Evolutionary conservation across 2,888 invertebrate genomes (phyloP).

Genomic region (Mimumesa dahlbomi): DNA sequence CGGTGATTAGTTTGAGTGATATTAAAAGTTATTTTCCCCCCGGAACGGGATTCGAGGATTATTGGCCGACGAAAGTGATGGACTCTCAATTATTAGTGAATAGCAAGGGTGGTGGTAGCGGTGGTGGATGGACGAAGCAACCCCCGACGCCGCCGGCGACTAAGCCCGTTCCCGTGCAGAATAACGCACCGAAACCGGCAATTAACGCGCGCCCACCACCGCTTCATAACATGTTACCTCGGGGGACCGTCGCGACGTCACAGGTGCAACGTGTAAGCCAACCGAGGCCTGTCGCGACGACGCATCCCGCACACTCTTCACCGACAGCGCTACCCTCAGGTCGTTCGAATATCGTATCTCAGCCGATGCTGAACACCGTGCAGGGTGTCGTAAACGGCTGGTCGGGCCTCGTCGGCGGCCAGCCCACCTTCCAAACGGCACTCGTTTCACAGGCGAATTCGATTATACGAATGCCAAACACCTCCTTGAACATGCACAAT

Average conservation of each 20-base stretch:
- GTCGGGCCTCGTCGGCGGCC: conserved; percentile 80
- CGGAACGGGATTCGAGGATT: conserved; percentile 94
- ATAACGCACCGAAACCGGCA: conserved; percentile 70
- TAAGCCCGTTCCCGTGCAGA: conserved; percentile 72
- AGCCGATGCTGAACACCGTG: conserved; percentile 75
- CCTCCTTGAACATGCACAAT: conserved; percentile 76
- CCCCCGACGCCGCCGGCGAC: conserved; percentile 86
- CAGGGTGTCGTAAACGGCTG: conserved; percentile 80
- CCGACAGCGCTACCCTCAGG: conserved; percentile 74
- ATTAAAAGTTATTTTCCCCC: conserved; percentile 95
- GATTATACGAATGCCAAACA: conserved; percentile 76
- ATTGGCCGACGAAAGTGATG: conserved; percentile 95
- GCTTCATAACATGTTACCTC: conserved; percentile 65
- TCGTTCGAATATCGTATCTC: conserved; percentile 67
- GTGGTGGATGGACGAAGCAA: conserved; percentile 90
- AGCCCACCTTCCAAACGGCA: conserved; percentile 78
- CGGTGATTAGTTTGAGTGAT: conserved; percentile 93
- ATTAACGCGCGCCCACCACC: conserved; percentile 67
- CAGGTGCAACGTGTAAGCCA: conserved; percentile 72
- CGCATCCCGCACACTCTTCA: conserved; percentile 73
- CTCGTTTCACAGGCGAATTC: conserved; percentile 75
- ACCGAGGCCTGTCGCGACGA: conserved; percentile 71
- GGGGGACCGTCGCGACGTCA: conserved; percentile 67
- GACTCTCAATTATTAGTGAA: conserved; percentile 90
- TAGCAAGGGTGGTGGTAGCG: conserved; percentile 83